phyloP scores from a whole-genome alignment of 2,113 vertebrate species.

The Ammospiza caudacuta region DNA sequence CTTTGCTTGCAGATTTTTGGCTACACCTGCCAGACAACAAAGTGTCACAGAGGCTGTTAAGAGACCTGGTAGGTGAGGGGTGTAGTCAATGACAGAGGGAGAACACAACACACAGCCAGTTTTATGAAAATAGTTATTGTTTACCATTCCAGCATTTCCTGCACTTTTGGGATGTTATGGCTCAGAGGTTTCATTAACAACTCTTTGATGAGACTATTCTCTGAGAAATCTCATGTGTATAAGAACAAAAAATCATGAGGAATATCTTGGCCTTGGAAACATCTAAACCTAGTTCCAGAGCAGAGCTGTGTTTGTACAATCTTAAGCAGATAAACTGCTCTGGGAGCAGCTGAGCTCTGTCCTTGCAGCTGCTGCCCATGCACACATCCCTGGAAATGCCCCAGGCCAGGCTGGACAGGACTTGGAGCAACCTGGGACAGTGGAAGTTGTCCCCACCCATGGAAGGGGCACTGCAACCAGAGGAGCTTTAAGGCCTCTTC shows the following conservation, averaged over 20 bases:
- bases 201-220: neutral
- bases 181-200: neutral
- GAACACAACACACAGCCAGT: neutral
- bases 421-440: neutral
- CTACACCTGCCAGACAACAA: neutral
- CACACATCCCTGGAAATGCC: accelerated
- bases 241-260: neutral
- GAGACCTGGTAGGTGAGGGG: neutral
- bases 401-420: neutral
- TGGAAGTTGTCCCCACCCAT: neutral
- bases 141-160: neutral
- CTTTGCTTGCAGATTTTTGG: neutral
- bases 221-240: neutral
- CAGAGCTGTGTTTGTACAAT: neutral
- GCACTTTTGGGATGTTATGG: neutral
- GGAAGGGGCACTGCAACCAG: neutral
- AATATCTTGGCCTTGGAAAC: neutral
- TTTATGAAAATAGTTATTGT: neutral
- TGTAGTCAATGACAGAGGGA: neutral
- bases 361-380: neutral
- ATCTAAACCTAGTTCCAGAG: neutral
- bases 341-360: neutral
- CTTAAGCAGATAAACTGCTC: neutral
- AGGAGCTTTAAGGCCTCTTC: neutral
- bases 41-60: neutral